Percentiles rank a stretch among this genome's conserved stretches.
Conservation (phyloP, 2,888 invertebrate genomes). For the Lepidochrysops patricia region DNA sequence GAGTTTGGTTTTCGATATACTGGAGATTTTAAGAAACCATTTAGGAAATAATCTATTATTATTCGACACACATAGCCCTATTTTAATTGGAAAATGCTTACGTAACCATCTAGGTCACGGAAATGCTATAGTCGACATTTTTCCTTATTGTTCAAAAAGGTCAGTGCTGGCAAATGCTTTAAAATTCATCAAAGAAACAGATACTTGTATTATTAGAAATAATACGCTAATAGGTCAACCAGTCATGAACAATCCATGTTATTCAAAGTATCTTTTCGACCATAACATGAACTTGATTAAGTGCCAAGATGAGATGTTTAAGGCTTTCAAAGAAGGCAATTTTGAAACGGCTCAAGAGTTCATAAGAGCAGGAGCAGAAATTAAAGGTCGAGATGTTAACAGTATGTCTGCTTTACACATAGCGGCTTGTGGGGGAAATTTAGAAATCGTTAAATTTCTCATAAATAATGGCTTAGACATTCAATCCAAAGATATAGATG, state of each 20-base stretch:
- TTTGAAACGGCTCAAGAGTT: neutral
- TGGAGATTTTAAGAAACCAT: neutral
- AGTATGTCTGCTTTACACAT: neutral
- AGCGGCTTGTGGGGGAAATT: conserved; percentile 4
- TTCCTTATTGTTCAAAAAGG: neutral
- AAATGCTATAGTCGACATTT: conserved; percentile 4
- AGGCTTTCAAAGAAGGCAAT: neutral
- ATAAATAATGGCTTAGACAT: conserved; percentile 7
- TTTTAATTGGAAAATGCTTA: neutral
- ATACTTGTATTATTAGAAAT: neutral
- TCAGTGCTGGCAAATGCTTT: neutral
- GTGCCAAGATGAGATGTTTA: neutral
- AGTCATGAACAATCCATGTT: neutral
- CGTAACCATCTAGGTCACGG: conserved; percentile 6
- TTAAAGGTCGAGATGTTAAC: neutral
- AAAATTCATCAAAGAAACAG: neutral
- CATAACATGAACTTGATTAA: neutral
- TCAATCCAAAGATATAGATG: conserved; percentile 10
- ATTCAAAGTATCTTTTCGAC: neutral
- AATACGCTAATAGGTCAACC: neutral
- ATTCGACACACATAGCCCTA: neutral
- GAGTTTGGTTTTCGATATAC: neutral
- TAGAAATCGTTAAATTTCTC: conserved; percentile 13
- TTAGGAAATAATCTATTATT: conserved; percentile 1
- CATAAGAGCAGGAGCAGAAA: conserved; percentile 4